phyloP scores from a whole-genome alignment of 2,113 vertebrate genomes.

The Telmatochromis brichardi region DNA sequence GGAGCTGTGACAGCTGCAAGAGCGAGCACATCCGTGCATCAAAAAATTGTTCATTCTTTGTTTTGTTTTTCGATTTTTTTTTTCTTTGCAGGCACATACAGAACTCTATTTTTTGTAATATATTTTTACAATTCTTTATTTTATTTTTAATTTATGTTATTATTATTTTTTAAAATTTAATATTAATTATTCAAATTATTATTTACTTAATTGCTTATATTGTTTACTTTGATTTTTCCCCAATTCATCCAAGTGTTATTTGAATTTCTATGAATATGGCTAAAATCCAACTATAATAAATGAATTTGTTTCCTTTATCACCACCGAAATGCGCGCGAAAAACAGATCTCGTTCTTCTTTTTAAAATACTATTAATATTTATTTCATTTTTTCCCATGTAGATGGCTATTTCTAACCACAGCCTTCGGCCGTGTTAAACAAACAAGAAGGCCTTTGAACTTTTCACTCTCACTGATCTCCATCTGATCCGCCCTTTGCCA shows the following conservation, averaged over 20 bases:
- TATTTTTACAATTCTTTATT: neutral
- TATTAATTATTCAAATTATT: neutral
- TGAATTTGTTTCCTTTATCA: neutral
- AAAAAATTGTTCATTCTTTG: neutral
- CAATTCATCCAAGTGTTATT: neutral
- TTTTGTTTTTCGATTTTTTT: neutral
- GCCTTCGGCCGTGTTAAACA: neutral
- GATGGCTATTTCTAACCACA: neutral
- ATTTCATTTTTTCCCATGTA: neutral
- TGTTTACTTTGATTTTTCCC: neutral
- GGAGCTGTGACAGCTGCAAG: neutral
- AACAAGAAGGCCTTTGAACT: constrained; percentile 44
- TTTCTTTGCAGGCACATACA: neutral
- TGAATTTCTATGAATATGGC: neutral
- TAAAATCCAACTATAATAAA: neutral
- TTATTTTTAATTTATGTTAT: neutral
- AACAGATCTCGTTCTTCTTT: neutral
- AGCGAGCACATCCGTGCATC: neutral
- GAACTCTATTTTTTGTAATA: neutral
- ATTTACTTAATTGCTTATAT: neutral
- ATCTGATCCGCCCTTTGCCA: constrained; percentile 13
- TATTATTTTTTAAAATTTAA: neutral
- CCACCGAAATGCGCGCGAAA: neutral
- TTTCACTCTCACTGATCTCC: constrained; percentile 41
- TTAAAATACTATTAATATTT: neutral